Evolutionary conservation across 2,797 vertebrate species (phyloP).

Genomic region (Liparis tanakae): DNA sequence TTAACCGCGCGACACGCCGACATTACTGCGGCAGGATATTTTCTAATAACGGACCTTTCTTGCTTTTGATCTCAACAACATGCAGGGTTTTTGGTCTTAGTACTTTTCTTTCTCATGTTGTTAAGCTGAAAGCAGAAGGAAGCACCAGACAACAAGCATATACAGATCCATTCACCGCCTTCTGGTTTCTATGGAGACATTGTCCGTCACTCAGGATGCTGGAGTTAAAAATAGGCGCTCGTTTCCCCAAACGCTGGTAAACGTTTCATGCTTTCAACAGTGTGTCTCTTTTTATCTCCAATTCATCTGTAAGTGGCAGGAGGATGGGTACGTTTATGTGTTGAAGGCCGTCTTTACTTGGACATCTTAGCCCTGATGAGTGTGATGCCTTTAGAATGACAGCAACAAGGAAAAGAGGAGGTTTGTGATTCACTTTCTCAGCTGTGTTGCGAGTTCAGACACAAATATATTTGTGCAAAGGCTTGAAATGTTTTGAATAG

Average conservation of each 20-base stretch:
- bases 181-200: constrained; percentile 80
- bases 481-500: constrained; percentile 11
- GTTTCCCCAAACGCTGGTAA: constrained; percentile 54
- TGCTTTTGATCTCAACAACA: not conserved
- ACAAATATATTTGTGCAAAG: constrained; percentile 12
- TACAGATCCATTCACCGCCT: constrained; percentile 36
- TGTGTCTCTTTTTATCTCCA: constrained; percentile 1
- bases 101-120: not conserved
- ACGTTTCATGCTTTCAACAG: constrained; percentile 36
- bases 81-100: not conserved
- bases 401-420: not conserved
- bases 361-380: not conserved
- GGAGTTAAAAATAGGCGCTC: constrained; percentile 80
- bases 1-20: not conserved
- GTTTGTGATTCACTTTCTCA: constrained; percentile 1
- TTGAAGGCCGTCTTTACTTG: not conserved
- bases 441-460: not conserved
- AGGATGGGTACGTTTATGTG: not conserved
- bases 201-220: constrained; percentile 79
- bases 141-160: not conserved
- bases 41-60: not conserved
- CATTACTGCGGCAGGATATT: constrained; percentile 9
- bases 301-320: not conserved
- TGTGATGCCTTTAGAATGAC: not conserved
- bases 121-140: not conserved